phyloP scores from a whole-genome alignment of 2,888 invertebrate genomes.

The Adelphocoris suturalis region DNA sequence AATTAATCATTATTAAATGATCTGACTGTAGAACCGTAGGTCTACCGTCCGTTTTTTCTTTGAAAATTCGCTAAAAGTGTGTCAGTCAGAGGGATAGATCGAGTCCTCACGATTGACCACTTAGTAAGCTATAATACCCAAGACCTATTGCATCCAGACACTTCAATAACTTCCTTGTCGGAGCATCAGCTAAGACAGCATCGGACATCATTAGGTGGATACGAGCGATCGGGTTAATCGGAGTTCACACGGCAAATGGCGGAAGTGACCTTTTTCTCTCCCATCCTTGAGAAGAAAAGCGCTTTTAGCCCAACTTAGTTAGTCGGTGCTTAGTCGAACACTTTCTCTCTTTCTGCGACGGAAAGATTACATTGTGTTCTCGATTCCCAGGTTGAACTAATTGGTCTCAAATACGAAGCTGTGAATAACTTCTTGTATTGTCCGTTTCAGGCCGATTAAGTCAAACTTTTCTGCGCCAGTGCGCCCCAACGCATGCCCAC shows the following conservation, averaged over 20 bases:
- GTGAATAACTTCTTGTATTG: too few species aligned
- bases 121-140: too few species aligned
- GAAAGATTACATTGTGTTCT: conserved; percentile 44
- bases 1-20: too few species aligned
- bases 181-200: not conserved
- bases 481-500: too few species aligned
- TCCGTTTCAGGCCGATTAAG: too few species aligned
- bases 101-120: too few species aligned
- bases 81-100: too few species aligned
- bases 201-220: not conserved
- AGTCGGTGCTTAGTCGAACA: conserved; percentile 23
- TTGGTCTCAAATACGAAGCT: not conserved
- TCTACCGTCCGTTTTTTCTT: too few species aligned
- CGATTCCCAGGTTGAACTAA: conserved; percentile 50
- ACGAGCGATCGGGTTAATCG: conserved; percentile 12
- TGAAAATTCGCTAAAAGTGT: too few species aligned
- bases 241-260: conserved; percentile 58
- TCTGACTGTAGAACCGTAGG: too few species aligned
- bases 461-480: too few species aligned
- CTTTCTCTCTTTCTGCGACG: conserved; percentile 46
- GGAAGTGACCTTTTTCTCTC: conserved; percentile 63
- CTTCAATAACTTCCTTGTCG: not conserved
- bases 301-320: conserved; percentile 35
- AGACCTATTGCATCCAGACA: too few species aligned
- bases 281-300: conserved; percentile 57